A percentile compares a stretch with the other conserved stretches of the same genome.
Conservation (phyloP, 2,113 vertebrate genomes). For the Clarias macrocephalus region DNA sequence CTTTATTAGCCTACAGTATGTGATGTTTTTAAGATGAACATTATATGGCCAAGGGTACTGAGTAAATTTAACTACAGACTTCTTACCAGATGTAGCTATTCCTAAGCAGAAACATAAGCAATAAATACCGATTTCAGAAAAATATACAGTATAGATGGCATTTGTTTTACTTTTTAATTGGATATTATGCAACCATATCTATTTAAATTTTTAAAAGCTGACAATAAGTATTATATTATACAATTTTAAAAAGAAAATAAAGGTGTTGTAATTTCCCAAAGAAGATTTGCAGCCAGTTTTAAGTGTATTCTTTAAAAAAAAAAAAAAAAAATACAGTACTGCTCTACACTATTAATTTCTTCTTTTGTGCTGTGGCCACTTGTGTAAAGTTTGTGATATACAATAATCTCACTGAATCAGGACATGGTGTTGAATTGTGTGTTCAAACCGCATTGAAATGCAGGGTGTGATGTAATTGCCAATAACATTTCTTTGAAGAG, state of each 20-base stretch:
- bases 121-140: background rate
- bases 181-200: background rate
- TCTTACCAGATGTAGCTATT: background rate
- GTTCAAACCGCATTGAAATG: background rate
- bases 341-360: background rate
- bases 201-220: background rate
- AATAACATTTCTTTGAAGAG: conserved; percentile 7
- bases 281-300: background rate
- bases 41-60: background rate
- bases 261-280: background rate
- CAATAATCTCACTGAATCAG: background rate
- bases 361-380: background rate
- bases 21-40: background rate
- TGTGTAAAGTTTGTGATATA: background rate
- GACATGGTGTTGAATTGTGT: background rate
- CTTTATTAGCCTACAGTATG: background rate
- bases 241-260: background rate
- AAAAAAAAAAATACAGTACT: background rate
- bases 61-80: background rate
- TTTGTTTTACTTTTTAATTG: background rate
- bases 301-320: background rate
- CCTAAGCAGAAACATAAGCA: background rate
- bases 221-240: background rate
- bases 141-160: background rate
- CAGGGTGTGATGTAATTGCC: background rate